Base-by-base conservation (phyloP, 2,113 vertebrate genomes). In the Bujurquina vittata region DNA sequence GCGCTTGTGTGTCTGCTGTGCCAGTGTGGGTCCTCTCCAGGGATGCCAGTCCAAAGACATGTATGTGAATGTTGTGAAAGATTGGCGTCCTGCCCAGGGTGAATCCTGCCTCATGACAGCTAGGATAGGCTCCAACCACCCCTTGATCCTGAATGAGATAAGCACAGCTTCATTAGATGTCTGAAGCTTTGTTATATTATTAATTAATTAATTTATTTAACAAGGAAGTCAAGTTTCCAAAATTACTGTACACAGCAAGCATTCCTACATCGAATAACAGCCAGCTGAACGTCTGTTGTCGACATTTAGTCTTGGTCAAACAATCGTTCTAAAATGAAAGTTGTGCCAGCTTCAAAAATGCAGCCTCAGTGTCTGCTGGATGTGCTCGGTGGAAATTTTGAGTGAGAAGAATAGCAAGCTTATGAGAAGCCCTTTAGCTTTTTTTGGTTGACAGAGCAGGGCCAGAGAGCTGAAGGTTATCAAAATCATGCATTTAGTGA, bases 171-270 rank as follows among this genome's bases (percentile, higher is more conserved):
- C 3, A 40, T 11, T 11, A 11, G 37, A 40, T 40, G 10, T 10
- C 11, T 40, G 37, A 40, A 40, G 37, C 35, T 10, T 40, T 40
- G 37, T 11, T 40, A 8, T 40, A 40, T 46, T 46, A 15, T 14
- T 46, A 12, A 15, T 46, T 46, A n/a, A n/a, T n/a, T n/a, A 5
- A 15, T 46, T 46, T 14, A 40, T 40, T 40, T 40, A 40, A 49
- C 40, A 29, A 49, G 40, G 43, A 72, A 72, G 43, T 8, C 23
- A 52, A 52, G 23, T 72, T 31, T 29, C 43, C 43, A 52, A 72
- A 52, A 52, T n/a, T n/a, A n/a, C n/a, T n/a, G n/a, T 31, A 72
- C 43, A 43, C 63, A 49, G 63, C 63, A 67, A 67, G 63, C 63
- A 4, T 69, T 69, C 49, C 43, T 29, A 49, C 65, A 29, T 52